Evolutionary conservation across 2,888 invertebrate species (phyloP).

Genomic region (Allacma fusca): DNA sequence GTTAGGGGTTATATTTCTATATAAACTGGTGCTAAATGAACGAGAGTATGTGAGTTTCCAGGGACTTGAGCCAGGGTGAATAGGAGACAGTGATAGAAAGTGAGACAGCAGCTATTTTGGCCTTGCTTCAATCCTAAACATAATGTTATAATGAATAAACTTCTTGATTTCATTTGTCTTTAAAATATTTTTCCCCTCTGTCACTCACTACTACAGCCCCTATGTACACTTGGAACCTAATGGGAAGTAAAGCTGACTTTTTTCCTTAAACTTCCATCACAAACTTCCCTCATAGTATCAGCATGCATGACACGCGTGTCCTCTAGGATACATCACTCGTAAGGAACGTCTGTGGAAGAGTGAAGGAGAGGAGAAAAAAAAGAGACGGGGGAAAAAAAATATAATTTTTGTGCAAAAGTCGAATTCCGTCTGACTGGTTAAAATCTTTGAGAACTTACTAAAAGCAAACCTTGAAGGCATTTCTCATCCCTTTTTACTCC

Average conservation of each 20-base stretch:
- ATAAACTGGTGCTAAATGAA: not conserved
- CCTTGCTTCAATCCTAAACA: conserved; percentile 23
- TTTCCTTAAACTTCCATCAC: not conserved
- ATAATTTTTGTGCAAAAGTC: conserved; percentile 29
- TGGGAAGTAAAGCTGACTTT: not conserved
- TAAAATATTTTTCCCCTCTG: not conserved
- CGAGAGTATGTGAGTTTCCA: not conserved
- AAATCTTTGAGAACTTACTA: conserved; percentile 36
- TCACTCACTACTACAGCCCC: not conserved
- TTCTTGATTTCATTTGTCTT: conserved; percentile 24
- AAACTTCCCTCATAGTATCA: not conserved
- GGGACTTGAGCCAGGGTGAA: too few relatives aligned
- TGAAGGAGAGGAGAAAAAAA: not conserved
- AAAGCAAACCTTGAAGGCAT: conserved; percentile 26
- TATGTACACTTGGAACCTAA: not conserved
- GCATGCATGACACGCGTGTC: too few relatives aligned
- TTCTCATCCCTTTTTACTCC: conserved; percentile 34
- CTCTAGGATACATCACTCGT: too few relatives aligned
- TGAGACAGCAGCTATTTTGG: conserved; percentile 1
- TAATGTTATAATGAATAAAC: conserved; percentile 23
- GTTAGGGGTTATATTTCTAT: not conserved
- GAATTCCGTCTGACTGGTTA: conserved; percentile 26
- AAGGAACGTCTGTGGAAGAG: too few relatives aligned
- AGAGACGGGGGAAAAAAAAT: not conserved
- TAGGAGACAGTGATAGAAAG: too few relatives aligned